Percentiles rank a stretch among this genome's conserved stretches.
Conservation (phyloP, 2,113 vertebrate species). For the Sinocyclocheilus anshuiensis region DNA sequence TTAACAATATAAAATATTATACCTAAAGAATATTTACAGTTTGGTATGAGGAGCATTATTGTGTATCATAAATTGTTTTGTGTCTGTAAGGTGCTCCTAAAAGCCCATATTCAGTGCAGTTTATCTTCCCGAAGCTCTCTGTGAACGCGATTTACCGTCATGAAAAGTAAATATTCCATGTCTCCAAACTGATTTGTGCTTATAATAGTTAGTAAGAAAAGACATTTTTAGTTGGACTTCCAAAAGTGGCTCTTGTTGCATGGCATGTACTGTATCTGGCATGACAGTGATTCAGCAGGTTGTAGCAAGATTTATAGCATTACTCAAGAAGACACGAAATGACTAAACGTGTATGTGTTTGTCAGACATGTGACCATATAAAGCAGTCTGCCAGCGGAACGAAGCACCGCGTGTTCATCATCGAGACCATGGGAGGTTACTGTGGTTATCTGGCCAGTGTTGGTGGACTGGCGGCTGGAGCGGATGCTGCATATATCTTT, state of each 20-base stretch:
- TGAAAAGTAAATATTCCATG: neutral
- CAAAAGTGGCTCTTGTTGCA: neutral
- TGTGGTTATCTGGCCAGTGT: slow-evolving; percentile 96
- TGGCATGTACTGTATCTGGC: neutral
- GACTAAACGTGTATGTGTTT: slow-evolving; percentile 40
- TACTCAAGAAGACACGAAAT: neutral
- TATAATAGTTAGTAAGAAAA: neutral
- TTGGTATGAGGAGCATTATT: neutral
- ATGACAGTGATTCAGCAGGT: slow-evolving; percentile 5
- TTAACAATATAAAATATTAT: no score
- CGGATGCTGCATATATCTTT: slow-evolving; percentile 93
- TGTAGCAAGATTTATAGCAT: neutral
- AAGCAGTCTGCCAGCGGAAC: slow-evolving; percentile 97
- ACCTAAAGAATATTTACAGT: neutral
- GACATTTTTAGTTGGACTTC: neutral
- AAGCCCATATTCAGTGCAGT: neutral
- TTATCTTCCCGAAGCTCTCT: neutral
- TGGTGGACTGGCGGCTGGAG: slow-evolving; percentile 87
- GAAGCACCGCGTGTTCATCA: slow-evolving; percentile 96
- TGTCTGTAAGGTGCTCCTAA: neutral
- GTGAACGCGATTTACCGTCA: neutral
- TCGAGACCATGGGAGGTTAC: slow-evolving; percentile 98
- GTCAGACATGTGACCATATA: slow-evolving; percentile 95
- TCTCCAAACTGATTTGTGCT: neutral
- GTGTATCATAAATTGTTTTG: neutral